Evolutionary conservation across 1,140 invertebrate species (phyloP), one percentile per base, ranked within the genome.

Genomic region (Vanessa tameamea): DNA sequence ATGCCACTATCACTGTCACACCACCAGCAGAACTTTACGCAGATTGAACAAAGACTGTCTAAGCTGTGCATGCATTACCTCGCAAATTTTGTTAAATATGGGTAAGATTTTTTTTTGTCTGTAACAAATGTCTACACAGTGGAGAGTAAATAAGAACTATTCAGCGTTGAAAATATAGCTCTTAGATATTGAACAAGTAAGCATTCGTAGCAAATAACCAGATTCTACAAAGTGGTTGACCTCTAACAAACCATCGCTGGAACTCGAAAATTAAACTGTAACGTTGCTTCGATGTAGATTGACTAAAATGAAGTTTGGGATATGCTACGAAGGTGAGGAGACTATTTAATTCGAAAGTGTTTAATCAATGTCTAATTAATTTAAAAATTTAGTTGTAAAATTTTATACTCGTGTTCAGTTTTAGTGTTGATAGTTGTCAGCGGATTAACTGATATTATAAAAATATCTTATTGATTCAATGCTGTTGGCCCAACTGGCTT

Each of bases 1-100:
- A 95, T 98, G 77, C 98, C 98, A 23, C 89, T 99, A 53, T 95
- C 96, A 7, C 92, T 93, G 64, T 69, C 81, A 0, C 88, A 92
- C 76, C 87, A 89, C 65, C 94, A 94, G 66, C 94, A 95, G 87
- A 97, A 97, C 91, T 97, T 96, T 91, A 95, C 94, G 0, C 90
- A 92, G 64, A 94, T 94, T 83, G 97, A 97, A 81, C 95, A 95
- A 71, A 94, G 94, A 80, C 94, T 97, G 31, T 96, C 96, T 12
- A 95, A 95, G 78, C 93, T 96, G 23, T 95, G 97, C 82, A 95
- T 97, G 64, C 96, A 96, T 82, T 97, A 97, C 90, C 94, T 98
- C 69, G 94, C 96, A 65, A 98, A 98, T 93, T 98, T 97, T 81
- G 96, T 96, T 50, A 94, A 95, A 84, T 95, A 95, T 66, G 97